Conservation (phyloP, 2,113 vertebrate species). For the Nasalis larvatus region DNA sequence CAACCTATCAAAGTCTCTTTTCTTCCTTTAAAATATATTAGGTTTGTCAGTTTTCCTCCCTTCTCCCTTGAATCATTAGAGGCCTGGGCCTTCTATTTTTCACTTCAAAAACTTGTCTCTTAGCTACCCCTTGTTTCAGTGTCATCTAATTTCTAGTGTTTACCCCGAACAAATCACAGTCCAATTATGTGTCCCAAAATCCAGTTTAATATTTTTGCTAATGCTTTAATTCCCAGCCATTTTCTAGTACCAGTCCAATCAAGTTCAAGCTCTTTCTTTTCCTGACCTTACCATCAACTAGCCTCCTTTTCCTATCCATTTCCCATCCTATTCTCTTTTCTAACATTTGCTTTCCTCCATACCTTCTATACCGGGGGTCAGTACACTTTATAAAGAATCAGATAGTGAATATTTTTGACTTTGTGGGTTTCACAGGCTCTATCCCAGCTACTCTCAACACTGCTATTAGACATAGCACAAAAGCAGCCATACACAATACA, state of each 20-base stretch:
- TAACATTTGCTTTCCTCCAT: not conserved
- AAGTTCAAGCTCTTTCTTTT: not conserved
- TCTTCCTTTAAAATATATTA: not conserved
- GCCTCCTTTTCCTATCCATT: not conserved
- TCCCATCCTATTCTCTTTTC: not conserved
- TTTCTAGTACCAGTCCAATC: not conserved
- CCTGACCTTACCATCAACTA: not conserved
- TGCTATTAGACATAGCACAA: not conserved
- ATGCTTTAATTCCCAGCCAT: not conserved
- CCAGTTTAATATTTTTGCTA: not conserved
- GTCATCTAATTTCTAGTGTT: not conserved
- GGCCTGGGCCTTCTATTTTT: not conserved
- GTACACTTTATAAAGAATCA: not conserved
- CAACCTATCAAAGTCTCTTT: not conserved
- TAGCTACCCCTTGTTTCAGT: not conserved
- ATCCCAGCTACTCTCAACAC: not conserved
- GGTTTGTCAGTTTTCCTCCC: not conserved
- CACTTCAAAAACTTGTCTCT: not conserved
- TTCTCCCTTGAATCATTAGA: not conserved
- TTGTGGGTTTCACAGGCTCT: not conserved
- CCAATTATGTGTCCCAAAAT: not conserved
- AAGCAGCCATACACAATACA: accelerated
- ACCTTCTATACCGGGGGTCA: not conserved
- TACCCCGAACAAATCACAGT: not conserved
- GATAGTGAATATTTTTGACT: not conserved